Base-by-base conservation (phyloP, 2,797 vertebrate genomes). In the Parambassis ranga region DNA sequence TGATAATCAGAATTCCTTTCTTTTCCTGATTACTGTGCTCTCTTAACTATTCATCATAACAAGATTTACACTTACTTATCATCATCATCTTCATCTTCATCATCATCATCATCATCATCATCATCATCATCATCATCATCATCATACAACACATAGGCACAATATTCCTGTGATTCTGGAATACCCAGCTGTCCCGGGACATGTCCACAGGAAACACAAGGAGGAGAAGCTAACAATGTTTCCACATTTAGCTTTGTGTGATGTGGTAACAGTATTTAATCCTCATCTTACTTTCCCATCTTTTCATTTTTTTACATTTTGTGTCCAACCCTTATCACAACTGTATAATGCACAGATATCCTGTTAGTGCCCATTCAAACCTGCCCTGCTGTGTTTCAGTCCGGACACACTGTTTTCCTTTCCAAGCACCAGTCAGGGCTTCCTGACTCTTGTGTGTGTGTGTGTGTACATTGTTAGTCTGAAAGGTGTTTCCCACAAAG, bases 391-490 rank as follows among this genome's bases (percentile, higher is more conserved):
- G 0, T 20, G 42, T 58, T 76, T 51, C 41, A 42, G 44, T 4
- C 64, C 33, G 56, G 69, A 68, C 47, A 6, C 10, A 6, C 43
- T 73, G 62, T 77, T 81, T 77, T 69, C 83, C 62, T 79, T 74
- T 71, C 71, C 60, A 47, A 44, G 31, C 22, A 2, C 51, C 59
- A 60, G 65, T 69, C 48, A 14, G 60, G 31, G 85, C 59, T 91
- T 92, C 91, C 91, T 90, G 89, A 57, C 50, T 65, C 60, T 41
- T 13, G 42, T 26, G 24, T 33, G 47, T 33, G 22, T 41, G 4
- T 24, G 35, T 20, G 35, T 15, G 23, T 27, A 23, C 49, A 71
- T 65, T 76, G 84, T 83, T 77, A 65, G 68, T 24, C 39, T 36
- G 39, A 27, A 14, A 55, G 39, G 33, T 43, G 64, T 24, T 74